phyloP scores from a whole-genome alignment of 1,140 invertebrate genomes.

The Rhyzopertha dominica region DNA sequence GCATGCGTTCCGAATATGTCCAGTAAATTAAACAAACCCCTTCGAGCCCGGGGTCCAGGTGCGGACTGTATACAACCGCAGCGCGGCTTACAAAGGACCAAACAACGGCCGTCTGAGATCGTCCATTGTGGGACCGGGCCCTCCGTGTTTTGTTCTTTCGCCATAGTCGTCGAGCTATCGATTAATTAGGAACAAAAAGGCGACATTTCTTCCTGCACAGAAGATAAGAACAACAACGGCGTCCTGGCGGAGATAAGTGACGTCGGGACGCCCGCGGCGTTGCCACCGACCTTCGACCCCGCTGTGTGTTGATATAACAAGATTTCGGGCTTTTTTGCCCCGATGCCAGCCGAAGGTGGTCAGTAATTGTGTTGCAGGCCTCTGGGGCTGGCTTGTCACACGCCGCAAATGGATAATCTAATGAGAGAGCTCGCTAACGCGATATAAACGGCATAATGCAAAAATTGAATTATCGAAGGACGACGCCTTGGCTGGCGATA shows the following conservation, averaged over 20 bases:
- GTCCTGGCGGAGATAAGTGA: too few species aligned
- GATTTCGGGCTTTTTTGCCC: constrained; percentile 11
- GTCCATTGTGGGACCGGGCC: constrained; percentile 16
- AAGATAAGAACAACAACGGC: background rate
- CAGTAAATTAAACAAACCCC: constrained; percentile 18
- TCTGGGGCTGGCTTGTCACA: constrained; percentile 17
- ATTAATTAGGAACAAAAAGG: background rate
- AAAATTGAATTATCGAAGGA: too few species aligned
- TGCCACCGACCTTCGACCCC: too few species aligned
- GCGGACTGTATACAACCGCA: constrained; percentile 9
- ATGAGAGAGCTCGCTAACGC: constrained; percentile 12
- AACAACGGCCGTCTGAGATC: constrained; percentile 16
- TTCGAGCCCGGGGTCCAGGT: constrained; percentile 16
- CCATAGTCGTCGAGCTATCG: background rate
- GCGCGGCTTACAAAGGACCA: constrained; percentile 16
- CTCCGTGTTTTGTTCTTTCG: constrained; percentile 15
- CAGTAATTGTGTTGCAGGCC: constrained; percentile 23
- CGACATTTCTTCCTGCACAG: background rate
- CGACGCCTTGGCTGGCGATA: too few species aligned
- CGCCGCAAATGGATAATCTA: constrained; percentile 14
- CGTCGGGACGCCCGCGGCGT: too few species aligned
- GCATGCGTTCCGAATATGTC: constrained; percentile 4
- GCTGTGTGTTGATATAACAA: too few species aligned
- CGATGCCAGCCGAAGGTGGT: constrained; percentile 17
- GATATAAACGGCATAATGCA: too few species aligned